Percentiles rank a stretch among this genome's conserved stretches.
phyloP scores from a whole-genome alignment of 2,797 vertebrate species.

The Acipenser transmontanus region DNA sequence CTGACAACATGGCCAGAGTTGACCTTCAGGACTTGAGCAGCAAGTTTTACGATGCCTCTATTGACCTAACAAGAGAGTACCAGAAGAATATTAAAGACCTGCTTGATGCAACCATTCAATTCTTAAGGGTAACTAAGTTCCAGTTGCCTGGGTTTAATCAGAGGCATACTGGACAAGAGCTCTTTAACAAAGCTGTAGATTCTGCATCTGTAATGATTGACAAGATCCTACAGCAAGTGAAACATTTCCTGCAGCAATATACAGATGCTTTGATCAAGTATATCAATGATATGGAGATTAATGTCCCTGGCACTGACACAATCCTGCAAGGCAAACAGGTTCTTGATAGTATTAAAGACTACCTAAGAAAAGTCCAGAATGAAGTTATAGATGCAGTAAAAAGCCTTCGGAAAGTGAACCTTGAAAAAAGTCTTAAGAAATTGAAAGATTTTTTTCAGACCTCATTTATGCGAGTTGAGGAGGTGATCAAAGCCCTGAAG shows the following conservation, averaged over 20 bases:
- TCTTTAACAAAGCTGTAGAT: conserved; percentile 39
- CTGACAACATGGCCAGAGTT: conserved; percentile 43
- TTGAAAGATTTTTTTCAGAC: conserved; percentile 41
- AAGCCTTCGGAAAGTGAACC: conserved; percentile 44
- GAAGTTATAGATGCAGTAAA: conserved; percentile 35
- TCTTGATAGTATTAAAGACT: conserved; percentile 40
- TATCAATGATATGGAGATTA: conserved; percentile 53
- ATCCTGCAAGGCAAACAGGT: conserved; percentile 49
- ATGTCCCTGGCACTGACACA: conserved; percentile 49
- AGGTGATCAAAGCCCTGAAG: conserved; percentile 46
- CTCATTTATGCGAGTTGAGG: conserved; percentile 43
- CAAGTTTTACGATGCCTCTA: conserved; percentile 29
- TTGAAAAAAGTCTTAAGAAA: conserved; percentile 41
- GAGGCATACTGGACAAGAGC: conserved; percentile 57
- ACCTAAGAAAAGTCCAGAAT: conserved; percentile 36
- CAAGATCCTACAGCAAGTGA: conserved; percentile 42
- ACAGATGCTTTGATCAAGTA: conserved; percentile 46
- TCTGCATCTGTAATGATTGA: conserved; percentile 36
- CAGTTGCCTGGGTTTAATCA: conserved; percentile 59
- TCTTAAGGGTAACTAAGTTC: conserved; percentile 60
- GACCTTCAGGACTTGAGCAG: conserved; percentile 40
- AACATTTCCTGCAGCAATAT: conserved; percentile 38
- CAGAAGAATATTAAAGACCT: conserved; percentile 39
- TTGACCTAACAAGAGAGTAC: conserved; percentile 39
- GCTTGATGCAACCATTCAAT: conserved; percentile 51